Evolutionary conservation across 2,113 vertebrate species (phyloP), one percentile per base, ranked within the genome.

Genomic region (Dicentrarchus labrax): DNA sequence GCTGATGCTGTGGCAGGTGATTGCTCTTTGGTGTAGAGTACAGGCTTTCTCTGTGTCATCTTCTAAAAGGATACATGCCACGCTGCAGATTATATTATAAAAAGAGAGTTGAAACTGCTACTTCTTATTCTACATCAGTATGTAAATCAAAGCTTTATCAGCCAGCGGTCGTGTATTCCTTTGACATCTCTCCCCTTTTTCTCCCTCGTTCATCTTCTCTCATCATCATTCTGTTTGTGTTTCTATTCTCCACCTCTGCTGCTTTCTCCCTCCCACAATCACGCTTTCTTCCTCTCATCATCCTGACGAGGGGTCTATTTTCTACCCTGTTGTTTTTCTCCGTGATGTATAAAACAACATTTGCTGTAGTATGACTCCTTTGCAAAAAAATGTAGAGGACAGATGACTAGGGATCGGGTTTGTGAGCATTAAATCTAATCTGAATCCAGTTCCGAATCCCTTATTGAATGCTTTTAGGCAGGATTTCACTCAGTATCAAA

Each of bases 201-300:
- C 45, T 47, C 17, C 84, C 84, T 17, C 2, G 5, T 83, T 72
- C 67, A 71, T 72, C 19, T 22, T 22, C 84, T 82, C 80, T 83
- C 87, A 85, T 83, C 87, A 60, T 83, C 60, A 82, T 76, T 82
- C 86, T 60, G 76, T 69, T 67, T 68, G 59, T 19, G 82, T 72
- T 53, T 69, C 61, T 64, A 2, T 51, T 41, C 56, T 83, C 38
- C 61, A 39, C 67, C 78, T 78, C 69, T 65, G 69, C 70, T 48
- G 61, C 64, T 51, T 53, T 53, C 74, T 73, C 41, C 30, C 78
- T 86, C 73, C 73, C 22, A 69, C 68, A 36, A 22, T 65, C 78
- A 56, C 39, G 0, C 36, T 11, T 41, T 51, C 43, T 45, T 51
- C 36, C 51, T 65, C 60, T 72, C 69, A 64, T 82, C 64, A 54